These are phyloP conservation scores for Dipus sagitta DNA, from an alignment of 2,797 vertebrate genomes.

Conservation along the genomic window DNA sequence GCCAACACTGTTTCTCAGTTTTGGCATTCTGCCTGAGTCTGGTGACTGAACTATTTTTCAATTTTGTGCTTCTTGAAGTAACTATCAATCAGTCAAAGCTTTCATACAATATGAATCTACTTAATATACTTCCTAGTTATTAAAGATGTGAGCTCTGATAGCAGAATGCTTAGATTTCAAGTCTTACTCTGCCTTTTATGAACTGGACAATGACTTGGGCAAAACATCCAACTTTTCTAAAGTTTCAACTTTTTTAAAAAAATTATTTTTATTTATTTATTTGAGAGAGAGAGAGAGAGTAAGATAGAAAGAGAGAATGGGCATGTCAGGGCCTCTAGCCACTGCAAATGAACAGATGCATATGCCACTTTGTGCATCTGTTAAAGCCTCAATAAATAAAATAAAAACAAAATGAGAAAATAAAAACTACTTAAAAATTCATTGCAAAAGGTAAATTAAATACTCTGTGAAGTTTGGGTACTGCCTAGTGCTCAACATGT, in stretches of 20 bases:
- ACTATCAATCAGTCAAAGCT: not conserved
- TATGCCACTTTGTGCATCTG: too few species aligned
- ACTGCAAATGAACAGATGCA: too few species aligned
- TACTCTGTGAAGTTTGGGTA: not conserved
- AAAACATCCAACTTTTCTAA: conserved; percentile 50
- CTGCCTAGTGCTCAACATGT: not conserved
- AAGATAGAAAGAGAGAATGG: too few species aligned
- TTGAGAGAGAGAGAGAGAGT: too few species aligned
- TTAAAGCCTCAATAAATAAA: too few species aligned
- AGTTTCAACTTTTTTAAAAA: too few species aligned
- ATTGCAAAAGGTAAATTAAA: conserved; percentile 2
- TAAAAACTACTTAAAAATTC: conserved; percentile 4
- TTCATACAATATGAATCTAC: not conserved
- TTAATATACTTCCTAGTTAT: not conserved
- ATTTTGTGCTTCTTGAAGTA: not conserved
- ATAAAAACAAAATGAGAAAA: not conserved
- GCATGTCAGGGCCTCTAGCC: too few species aligned
- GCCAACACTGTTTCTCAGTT: not conserved
- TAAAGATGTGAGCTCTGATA: not conserved
- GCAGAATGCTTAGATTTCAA: not conserved
- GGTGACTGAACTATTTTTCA: not conserved
- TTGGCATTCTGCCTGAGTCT: not conserved
- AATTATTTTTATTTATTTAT: too few species aligned
- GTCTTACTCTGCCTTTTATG: not conserved
- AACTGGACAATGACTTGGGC: not conserved